Evolutionary conservation across 2,888 invertebrate species (phyloP).

Genomic region (Marronus borbonicus): DNA sequence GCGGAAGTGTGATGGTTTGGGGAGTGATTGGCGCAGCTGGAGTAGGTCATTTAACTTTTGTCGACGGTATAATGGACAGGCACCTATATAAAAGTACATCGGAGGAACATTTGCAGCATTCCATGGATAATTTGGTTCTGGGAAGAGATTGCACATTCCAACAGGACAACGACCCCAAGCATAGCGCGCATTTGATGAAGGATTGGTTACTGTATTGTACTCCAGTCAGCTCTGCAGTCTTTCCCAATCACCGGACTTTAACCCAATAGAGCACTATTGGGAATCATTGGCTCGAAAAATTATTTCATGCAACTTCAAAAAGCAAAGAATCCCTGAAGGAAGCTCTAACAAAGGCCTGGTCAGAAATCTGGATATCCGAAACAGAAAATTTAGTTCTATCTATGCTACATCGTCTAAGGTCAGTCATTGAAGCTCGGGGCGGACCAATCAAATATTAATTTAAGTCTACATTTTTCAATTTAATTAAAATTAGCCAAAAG

Average conservation of each 20-base stretch:
- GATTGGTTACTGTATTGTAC: too few species aligned
- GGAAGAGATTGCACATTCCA: too few species aligned
- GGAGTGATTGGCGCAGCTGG: background rate
- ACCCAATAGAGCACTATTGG: background rate
- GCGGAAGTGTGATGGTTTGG: too few species aligned
- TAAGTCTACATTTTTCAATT: background rate
- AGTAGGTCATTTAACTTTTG: background rate
- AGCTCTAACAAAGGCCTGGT: too few species aligned
- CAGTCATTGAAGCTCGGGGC: background rate
- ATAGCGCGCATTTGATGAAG: too few species aligned
- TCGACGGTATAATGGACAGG: background rate
- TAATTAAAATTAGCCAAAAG: background rate
- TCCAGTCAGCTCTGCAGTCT: too few species aligned
- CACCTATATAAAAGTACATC: background rate
- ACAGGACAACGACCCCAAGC: too few species aligned
- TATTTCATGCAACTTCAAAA: too few species aligned
- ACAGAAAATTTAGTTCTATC: background rate
- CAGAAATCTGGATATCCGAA: too few species aligned
- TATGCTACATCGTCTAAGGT: background rate
- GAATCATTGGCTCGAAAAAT: background rate
- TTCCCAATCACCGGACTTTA: background rate
- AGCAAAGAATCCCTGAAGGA: too few species aligned
- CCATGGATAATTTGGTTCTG: too few species aligned
- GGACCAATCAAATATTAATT: background rate
- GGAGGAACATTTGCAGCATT: too few species aligned